Conservation (phyloP, 1,140 invertebrate species). For the Brachionus rubens region DNA sequence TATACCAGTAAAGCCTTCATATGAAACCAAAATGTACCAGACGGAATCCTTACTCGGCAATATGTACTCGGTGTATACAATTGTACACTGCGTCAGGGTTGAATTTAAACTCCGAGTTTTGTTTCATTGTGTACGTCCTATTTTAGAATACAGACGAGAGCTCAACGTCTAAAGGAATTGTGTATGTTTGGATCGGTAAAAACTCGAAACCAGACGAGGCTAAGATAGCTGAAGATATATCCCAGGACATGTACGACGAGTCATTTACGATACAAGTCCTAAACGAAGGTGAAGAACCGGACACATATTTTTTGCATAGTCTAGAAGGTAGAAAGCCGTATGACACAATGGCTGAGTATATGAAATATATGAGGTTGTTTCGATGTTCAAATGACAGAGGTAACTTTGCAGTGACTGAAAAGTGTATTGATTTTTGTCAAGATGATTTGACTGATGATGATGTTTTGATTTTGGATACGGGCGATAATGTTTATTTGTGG, state of each 20-base stretch:
- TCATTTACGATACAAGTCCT: conserved; percentile 67
- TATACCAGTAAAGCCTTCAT: conserved; percentile 58
- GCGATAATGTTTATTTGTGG: conserved; percentile 93
- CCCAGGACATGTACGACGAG: conserved; percentile 77
- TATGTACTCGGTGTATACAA: no score
- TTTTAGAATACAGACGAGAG: conserved; percentile 48
- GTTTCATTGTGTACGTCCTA: conserved; percentile 27
- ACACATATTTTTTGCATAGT: conserved; percentile 99
- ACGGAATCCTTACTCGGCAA: conserved; percentile 81
- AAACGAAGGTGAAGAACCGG: conserved; percentile 93
- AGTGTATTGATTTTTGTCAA: conserved; percentile 99
- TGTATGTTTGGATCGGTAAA: conserved; percentile 94
- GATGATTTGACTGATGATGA: conserved; percentile 97
- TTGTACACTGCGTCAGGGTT: no score
- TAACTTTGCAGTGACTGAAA: no score
- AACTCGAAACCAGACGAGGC: conserved; percentile 83
- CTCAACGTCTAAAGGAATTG: conserved; percentile 69
- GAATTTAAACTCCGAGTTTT: no score
- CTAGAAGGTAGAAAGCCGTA: no score
- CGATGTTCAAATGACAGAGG: no score
- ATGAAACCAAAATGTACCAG: conserved; percentile 88
- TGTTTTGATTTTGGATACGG: conserved; percentile 99
- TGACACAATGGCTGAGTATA: no score
- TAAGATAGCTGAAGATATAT: conserved; percentile 83
- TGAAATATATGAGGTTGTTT: no score